These are phyloP conservation scores for Halichoerus grypus DNA, from an alignment of 2,113 vertebrate species.

Conservation along the genomic window DNA sequence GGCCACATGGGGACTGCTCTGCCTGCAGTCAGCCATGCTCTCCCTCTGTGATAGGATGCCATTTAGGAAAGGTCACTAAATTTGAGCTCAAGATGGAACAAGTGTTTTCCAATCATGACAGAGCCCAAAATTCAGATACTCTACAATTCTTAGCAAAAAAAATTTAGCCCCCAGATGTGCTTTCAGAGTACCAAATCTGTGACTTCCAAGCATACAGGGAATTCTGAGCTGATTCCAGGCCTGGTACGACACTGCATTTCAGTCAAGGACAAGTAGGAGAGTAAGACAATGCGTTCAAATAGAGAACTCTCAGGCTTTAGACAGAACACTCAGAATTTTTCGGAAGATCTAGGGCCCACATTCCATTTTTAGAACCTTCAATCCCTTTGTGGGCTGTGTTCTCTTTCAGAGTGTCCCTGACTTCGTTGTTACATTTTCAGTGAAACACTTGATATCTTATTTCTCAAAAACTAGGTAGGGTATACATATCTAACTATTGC, in stretches of 20 bases:
- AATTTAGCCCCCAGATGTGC: not conserved
- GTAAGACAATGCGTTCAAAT: not conserved
- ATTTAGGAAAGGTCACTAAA: not conserved
- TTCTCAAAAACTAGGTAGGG: not conserved
- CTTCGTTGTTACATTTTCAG: not conserved
- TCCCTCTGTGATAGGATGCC: not conserved
- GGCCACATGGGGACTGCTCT: not conserved
- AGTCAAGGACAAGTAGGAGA: not conserved
- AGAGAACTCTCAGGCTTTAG: not conserved
- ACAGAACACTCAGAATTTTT: not conserved
- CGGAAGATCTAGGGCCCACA: not conserved
- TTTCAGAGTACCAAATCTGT: not conserved
- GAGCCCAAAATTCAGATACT: not conserved
- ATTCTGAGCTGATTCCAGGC: not conserved
- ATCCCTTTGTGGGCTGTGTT: not conserved
- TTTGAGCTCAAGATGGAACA: not conserved
- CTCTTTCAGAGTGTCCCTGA: not conserved
- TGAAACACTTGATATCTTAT: not conserved
- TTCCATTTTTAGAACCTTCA: not conserved
- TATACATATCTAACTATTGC: not conserved
- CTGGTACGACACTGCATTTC: not conserved
- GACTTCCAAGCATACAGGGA: not conserved
- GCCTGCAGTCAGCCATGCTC: not conserved
- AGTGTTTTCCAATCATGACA: not conserved
- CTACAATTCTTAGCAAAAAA: not conserved